phyloP scores from a whole-genome alignment of 2,797 vertebrate genomes.

The Dryobates pubescens region DNA sequence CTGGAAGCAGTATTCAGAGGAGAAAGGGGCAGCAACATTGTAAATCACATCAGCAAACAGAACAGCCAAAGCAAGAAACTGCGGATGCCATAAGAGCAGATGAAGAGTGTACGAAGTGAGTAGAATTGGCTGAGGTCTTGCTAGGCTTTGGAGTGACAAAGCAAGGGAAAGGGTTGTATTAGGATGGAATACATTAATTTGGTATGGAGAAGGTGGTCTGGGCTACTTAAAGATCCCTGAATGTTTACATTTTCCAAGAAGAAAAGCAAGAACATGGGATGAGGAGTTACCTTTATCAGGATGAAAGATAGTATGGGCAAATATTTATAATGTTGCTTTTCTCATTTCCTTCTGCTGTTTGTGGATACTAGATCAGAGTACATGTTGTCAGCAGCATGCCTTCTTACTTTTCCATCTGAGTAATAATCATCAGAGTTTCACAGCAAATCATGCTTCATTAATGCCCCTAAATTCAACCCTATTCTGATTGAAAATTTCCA shows the following conservation, averaged over 20 bases:
- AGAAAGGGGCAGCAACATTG: not conserved
- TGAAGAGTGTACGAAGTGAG: not conserved
- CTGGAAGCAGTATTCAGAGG: not conserved
- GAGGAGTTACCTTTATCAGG: not conserved
- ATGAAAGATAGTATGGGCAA: not conserved
- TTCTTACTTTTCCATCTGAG: not conserved
- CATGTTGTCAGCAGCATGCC: not conserved
- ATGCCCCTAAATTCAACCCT: not conserved
- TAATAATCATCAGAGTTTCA: not conserved
- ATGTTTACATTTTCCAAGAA: not conserved
- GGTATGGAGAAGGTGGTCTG: not conserved
- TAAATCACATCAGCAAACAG: not conserved
- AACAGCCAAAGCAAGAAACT: not conserved
- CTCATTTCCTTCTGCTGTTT: not conserved
- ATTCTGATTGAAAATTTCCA: not conserved
- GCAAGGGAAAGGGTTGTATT: not conserved
- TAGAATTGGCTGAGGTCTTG: not conserved
- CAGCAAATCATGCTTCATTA: not conserved
- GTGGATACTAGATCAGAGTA: not conserved
- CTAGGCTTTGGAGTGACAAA: not conserved
- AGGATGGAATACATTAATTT: not conserved
- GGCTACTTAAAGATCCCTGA: not conserved
- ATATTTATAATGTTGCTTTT: not conserved
- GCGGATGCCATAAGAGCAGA: not conserved
- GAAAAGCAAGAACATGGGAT: not conserved